Conservation (phyloP, 2,113 vertebrate genomes). For the Dendropsophus ebraccatus region DNA sequence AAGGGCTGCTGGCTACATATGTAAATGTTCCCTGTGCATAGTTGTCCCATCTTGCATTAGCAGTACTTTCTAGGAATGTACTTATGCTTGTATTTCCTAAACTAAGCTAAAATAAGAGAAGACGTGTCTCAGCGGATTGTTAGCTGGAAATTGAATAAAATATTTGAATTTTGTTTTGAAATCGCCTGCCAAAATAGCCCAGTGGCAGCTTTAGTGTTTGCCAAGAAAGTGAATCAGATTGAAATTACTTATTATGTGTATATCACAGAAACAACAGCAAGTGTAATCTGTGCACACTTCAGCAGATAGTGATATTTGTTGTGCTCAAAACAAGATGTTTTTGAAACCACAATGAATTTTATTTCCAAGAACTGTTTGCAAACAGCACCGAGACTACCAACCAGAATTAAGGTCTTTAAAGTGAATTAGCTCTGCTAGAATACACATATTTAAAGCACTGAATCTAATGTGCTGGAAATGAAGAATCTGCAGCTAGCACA, state of each 20-base stretch:
- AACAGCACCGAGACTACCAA: not conserved
- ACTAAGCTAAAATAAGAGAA: not conserved
- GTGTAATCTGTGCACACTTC: constrained; percentile 39
- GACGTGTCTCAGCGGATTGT: constrained; percentile 22
- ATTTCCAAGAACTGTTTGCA: constrained; percentile 36
- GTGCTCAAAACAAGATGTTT: constrained; percentile 50
- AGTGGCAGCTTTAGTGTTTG: constrained; percentile 42
- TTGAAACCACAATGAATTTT: constrained; percentile 30
- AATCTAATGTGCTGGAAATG: not conserved
- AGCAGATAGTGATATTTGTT: constrained; percentile 41
- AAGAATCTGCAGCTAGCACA: not conserved
- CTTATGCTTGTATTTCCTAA: not conserved
- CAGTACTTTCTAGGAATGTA: not conserved
- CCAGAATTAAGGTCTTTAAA: not conserved
- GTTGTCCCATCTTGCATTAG: not conserved
- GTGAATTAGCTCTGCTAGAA: not conserved
- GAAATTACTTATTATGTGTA: constrained; percentile 48
- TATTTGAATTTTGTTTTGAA: constrained; percentile 41
- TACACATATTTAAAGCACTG: not conserved
- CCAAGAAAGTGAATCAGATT: constrained; percentile 53
- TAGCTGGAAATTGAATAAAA: constrained; percentile 45
- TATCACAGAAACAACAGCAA: constrained; percentile 47
- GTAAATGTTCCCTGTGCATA: not conserved
- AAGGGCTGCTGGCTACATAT: not conserved
- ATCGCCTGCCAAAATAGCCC: constrained; percentile 54